Percentiles rank a stretch among this genome's conserved stretches.
Conservation (phyloP, 2,113 vertebrate genomes). For the Macrotis lagotis region DNA sequence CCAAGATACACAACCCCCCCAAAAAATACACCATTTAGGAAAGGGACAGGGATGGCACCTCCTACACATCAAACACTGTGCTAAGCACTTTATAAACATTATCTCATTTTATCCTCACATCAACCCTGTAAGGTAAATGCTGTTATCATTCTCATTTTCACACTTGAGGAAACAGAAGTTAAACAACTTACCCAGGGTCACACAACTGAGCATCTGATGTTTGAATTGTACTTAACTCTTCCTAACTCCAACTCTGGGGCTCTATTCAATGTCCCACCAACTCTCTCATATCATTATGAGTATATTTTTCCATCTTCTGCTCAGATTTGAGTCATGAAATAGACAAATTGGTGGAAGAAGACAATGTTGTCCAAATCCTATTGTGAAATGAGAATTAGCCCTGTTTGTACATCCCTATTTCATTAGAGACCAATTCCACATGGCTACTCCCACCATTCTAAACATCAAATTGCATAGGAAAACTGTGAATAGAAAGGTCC, state of each 20-base stretch:
- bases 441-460: neutral
- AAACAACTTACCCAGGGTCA: neutral
- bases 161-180: neutral
- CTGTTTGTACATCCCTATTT: neutral
- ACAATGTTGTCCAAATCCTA: neutral
- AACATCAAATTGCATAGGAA: neutral
- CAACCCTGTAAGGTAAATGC: neutral
- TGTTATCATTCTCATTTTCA: neutral
- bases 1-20: too few relatives aligned
- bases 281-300: neutral
- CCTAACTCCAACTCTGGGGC: neutral
- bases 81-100: neutral
- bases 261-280: neutral
- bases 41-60: neutral
- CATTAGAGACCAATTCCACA: neutral
- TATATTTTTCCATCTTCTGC: neutral
- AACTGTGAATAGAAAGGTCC: slow-evolving; percentile 16
- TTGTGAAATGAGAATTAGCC: neutral
- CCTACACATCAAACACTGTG: neutral
- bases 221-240: neutral
- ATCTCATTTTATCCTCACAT: neutral
- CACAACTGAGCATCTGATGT: neutral
- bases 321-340: neutral
- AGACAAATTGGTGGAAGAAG: neutral
- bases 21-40: neutral